A percentile compares a stretch with the other conserved stretches of the same genome.
Conservation (phyloP, 2,113 vertebrate species). For the Spilogale gracilis region DNA sequence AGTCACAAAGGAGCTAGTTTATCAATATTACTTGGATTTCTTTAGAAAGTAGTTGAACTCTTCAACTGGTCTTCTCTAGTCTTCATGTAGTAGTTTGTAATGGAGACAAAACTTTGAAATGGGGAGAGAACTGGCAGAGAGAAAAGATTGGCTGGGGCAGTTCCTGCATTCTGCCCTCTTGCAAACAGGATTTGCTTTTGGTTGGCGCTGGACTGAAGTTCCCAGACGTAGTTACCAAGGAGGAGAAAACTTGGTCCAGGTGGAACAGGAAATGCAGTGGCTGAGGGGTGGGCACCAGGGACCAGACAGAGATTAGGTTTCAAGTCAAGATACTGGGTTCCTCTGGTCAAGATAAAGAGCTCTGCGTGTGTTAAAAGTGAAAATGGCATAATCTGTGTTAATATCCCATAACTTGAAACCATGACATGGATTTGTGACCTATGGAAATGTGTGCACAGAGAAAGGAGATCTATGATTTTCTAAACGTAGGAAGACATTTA, state of each 20-base stretch:
- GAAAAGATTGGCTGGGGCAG: accelerated
- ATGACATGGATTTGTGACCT: conserved; percentile 68
- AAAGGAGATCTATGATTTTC: conserved; percentile 56
- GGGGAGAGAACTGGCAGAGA: not conserved
- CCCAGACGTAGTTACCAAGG: not conserved
- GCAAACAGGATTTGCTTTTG: not conserved
- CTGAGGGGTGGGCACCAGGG: not conserved
- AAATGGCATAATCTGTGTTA: conserved; percentile 46
- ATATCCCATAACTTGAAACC: conserved; percentile 12
- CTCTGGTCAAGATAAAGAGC: not conserved
- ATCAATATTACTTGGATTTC: not conserved
- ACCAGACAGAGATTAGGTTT: conserved; percentile 24
- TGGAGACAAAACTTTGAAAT: not conserved
- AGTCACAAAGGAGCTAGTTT: not conserved
- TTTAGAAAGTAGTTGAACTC: conserved; percentile 1
- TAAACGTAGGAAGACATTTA: conserved; percentile 56
- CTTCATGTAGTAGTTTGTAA: not conserved
- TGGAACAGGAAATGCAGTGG: conserved; percentile 69
- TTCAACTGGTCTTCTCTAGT: not conserved
- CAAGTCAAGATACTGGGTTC: conserved; percentile 37
- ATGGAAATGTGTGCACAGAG: conserved; percentile 75
- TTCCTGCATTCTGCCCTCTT: not conserved
- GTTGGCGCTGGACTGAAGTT: not conserved
- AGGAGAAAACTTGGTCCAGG: conserved; percentile 53
- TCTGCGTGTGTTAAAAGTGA: not conserved